Base-by-base conservation (phyloP, 2,888 invertebrate species). In the Acanthoscelides obtectus region DNA sequence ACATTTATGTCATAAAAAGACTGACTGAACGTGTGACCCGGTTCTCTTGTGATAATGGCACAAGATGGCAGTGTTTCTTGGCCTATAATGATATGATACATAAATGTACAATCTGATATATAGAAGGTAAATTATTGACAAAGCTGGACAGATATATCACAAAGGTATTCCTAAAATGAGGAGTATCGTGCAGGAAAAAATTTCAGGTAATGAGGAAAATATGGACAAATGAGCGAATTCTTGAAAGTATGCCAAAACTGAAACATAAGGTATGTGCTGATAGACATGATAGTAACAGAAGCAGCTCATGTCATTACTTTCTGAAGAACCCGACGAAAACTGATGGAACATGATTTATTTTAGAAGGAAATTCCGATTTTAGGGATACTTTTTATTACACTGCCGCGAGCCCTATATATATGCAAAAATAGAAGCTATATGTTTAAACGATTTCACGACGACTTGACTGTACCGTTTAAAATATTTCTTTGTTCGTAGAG, bases 71-170 rank as follows among this genome's bases (percentile, higher is more conserved):
- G 79, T 79, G 79, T 79, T 78, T 77, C 78, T 85, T 81, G 80
- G 84, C 81, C 86, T 86, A 25, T 45, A 21, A 83, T 83, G 83
- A 84, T 84, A 84, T 83, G 83, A 83, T 82, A 81, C 12, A 83
- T 83, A 83, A 83, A 83, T 83, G 79, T 84, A 84, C 82, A 84
- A 81, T 74, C 81, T 83, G 82, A 83, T 85, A 83, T 84, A 84
- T 84, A 84, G 25, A 84, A 84, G 84, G 84, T 68, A 78, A 80
- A 79, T 77, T 72, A 76, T 78, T 76, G 73, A 78, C 20, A 21
- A 2, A 21, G 66, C 12, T 20, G 3, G 20, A 21, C 20, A 66
- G 22, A 2, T 21, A 64, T 5, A 64, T 20, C 20, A 20, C 17
- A 6, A 12, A 45, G 17, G 17, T 45, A 45, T 45, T 45, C 45